Evolutionary conservation across 2,888 invertebrate species (phyloP), one percentile per base, ranked within the genome.

Genomic region (Stenchaetothrips biformis): DNA sequence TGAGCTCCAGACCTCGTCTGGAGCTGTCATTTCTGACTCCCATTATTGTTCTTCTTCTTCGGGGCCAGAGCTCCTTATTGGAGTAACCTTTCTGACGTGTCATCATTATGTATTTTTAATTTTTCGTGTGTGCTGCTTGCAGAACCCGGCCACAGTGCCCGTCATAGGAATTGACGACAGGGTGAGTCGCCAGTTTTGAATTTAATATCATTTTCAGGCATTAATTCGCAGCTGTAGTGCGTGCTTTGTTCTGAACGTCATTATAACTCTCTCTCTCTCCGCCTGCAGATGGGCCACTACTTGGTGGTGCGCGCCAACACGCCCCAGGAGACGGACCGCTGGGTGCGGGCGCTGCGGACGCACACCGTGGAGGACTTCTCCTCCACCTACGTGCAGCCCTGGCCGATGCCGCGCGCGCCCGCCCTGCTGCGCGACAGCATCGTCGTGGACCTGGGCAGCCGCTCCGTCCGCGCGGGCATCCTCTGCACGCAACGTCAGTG

Each of bases 361-460:
- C 67, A 74, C 67, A 74, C 67, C 9, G 67, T 74, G 25, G 67
- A 74, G 67, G 67, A 74, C 67, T 74, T 74, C 67, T 74, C 21
- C 67, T 74, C 67, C 9, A 74, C 67, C 21, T 74, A 74, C 67
- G 67, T 74, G 67, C 67, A 25, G 67, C 67, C 67, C 21, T 74
- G 67, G 67, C 67, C 67, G 21, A 25, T 74, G 67, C 67, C 67
- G 25, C 67, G 67, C 3, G 67, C 67, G 21, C 67, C 67, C 67
- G 67, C 67, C 25, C n/a, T 74, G 67, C 67, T 74, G 9, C 25
- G 67, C 21, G 67, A 74, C 67, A 74, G 67, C 67, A 74, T 74
- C 67, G 67, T 74, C 67, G 67, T 74, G 21, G 67, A 74, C 67
- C 67, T 74, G 25, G 67, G 67, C 67, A 74, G 67, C 67, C 67